phyloP scores from a whole-genome alignment of 1,140 invertebrate species.

The Harpegnathos saltator region DNA sequence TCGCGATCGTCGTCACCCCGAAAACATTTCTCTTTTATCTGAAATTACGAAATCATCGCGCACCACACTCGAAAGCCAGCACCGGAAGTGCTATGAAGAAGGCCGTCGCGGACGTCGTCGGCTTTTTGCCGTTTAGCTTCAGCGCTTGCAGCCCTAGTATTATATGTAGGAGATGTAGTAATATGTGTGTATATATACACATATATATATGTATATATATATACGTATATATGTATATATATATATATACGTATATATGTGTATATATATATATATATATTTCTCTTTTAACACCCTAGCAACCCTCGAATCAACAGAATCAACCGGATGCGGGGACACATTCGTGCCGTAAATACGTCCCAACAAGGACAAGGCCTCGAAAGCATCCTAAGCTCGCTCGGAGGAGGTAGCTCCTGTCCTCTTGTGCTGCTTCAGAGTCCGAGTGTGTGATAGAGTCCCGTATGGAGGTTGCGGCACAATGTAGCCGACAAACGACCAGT shows the following conservation, averaged over 20 bases:
- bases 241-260: no score
- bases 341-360: slow-evolving; percentile 30
- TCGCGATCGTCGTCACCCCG: not conserved
- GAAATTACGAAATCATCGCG: slow-evolving; percentile 37
- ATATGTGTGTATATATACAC: not conserved
- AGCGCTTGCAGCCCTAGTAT: slow-evolving; percentile 51
- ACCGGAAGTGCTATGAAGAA: slow-evolving; percentile 47
- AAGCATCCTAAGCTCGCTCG: slow-evolving; percentile 54
- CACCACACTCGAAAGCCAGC: slow-evolving; percentile 30
- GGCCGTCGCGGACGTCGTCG: slow-evolving; percentile 46
- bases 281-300: slow-evolving; percentile 45
- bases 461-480: slow-evolving; percentile 2
- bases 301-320: slow-evolving; percentile 41
- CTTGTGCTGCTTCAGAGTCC: slow-evolving; percentile 36
- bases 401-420: slow-evolving; percentile 28
- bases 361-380: slow-evolving; percentile 46
- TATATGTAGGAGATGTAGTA: not conserved
- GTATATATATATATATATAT: no score
- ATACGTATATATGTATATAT: no score
- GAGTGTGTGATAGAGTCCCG: slow-evolving; percentile 9
- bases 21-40: not conserved
- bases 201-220: no score
- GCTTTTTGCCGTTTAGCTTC: slow-evolving; percentile 25
- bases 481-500: slow-evolving; percentile 12
- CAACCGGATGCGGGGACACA: slow-evolving; percentile 31